Conservation (phyloP, 2,113 vertebrate genomes). For the Hoplias malabaricus region DNA sequence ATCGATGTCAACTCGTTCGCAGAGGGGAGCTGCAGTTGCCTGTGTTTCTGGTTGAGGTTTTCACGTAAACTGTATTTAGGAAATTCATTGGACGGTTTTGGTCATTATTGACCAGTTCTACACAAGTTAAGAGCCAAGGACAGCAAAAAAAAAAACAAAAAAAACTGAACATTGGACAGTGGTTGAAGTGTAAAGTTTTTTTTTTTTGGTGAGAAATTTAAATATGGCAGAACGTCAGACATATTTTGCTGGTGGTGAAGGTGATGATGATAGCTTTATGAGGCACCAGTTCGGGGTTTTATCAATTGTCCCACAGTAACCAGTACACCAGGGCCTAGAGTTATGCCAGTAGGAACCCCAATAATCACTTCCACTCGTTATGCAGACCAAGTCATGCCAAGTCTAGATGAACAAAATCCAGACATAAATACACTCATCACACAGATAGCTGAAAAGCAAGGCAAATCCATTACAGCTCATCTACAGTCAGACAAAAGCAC, state of each 20-base stretch:
- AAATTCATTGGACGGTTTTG: too few relatives aligned
- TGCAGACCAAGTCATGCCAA: constrained; percentile 21
- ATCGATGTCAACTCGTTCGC: constrained; percentile 12
- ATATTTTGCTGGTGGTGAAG: not conserved
- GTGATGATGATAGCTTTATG: not conserved
- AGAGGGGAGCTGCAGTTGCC: too few relatives aligned
- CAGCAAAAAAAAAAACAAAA: too few relatives aligned
- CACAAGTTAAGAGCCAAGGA: too few relatives aligned
- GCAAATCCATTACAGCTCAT: constrained; percentile 23
- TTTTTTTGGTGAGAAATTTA: not conserved
- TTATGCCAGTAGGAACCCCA: not conserved
- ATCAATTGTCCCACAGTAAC: not conserved
- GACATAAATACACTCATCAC: constrained; percentile 23
- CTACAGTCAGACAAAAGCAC: too few relatives aligned
- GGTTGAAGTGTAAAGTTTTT: too few relatives aligned
- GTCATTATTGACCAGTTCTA: too few relatives aligned
- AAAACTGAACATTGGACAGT: too few relatives aligned
- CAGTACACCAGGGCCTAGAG: constrained; percentile 15
- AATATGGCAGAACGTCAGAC: not conserved
- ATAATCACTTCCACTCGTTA: not conserved
- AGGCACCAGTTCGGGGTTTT: constrained; percentile 11
- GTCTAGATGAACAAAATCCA: constrained; percentile 17
- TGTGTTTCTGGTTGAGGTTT: too few relatives aligned
- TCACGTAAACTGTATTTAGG: too few relatives aligned
- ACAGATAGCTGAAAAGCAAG: constrained; percentile 33